A percentile compares a stretch with the other conserved stretches of the same genome.
These are phyloP conservation scores for Tenthredo scrophulariae DNA, from an alignment of 2,888 invertebrate genomes.

Conservation along the genomic window DNA sequence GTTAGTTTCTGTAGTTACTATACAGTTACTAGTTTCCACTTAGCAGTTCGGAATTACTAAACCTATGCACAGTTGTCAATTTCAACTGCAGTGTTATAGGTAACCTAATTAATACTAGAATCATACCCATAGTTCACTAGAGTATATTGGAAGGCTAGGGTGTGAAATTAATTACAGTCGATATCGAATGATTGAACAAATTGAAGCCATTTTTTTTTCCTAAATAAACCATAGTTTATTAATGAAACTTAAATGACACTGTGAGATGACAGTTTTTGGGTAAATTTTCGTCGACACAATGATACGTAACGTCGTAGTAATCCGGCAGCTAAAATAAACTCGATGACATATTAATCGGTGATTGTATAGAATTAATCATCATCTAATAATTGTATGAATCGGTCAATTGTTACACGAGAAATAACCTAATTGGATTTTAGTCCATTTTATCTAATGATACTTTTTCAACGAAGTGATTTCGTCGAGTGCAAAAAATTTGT, in stretches of 20 bases:
- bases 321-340: neutral
- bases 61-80: neutral
- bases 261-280: neutral
- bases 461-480: too few species aligned
- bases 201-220: too few species aligned
- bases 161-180: neutral
- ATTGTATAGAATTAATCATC: too few species aligned
- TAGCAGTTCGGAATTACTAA: conserved; percentile 14
- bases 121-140: neutral
- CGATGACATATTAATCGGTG: neutral
- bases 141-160: neutral
- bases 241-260: neutral
- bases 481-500: too few species aligned
- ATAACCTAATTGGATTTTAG: too few species aligned
- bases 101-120: neutral
- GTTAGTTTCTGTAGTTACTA: conserved; percentile 18
- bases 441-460: too few species aligned
- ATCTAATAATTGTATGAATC: neutral
- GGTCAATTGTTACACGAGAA: too few species aligned
- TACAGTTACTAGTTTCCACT: neutral
- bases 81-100: conserved; percentile 4
- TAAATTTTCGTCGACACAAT: neutral
- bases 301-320: neutral
- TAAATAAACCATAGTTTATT: neutral
- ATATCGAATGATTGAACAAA: neutral